Conservation (phyloP, 1,140 invertebrate genomes). For the Homalodisca vitripennis region DNA sequence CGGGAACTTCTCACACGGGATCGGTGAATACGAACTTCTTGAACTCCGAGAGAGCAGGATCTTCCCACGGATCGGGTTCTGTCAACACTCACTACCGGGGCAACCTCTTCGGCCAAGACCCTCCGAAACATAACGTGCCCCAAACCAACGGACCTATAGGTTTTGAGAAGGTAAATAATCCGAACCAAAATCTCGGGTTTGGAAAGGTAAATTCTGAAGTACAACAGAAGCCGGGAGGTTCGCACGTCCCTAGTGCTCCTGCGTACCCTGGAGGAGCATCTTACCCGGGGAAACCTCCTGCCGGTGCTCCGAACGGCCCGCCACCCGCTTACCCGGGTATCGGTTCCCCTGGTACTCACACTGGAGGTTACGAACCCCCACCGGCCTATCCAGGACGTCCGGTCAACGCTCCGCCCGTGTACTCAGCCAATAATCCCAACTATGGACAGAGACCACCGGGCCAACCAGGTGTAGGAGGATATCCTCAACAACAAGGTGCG, state of each 20-base stretch:
- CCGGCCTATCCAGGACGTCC: slow-evolving; percentile 6
- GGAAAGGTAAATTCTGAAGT: slow-evolving; percentile 18
- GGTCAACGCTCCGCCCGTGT: slow-evolving; percentile 7
- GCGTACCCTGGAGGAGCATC: background rate
- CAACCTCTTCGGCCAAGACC: background rate
- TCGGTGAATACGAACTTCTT: background rate
- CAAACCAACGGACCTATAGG: slow-evolving; percentile 12
- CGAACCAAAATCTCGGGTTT: background rate
- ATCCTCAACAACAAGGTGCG: background rate
- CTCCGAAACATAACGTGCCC: slow-evolving; percentile 11
- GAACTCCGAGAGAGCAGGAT: slow-evolving; percentile 2
- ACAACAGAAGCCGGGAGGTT: background rate
- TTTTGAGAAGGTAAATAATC: background rate
- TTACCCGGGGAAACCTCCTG: background rate
- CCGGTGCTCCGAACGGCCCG: slow-evolving; percentile 9
- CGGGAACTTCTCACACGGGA: background rate
- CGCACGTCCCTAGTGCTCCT: background rate
- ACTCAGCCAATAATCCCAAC: slow-evolving; percentile 2
- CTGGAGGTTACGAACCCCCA: slow-evolving; percentile 2
- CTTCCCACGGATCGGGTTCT: background rate
- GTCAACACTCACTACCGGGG: slow-evolving; percentile 11
- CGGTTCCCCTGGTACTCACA: background rate
- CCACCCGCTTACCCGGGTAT: background rate
- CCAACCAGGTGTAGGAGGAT: background rate
- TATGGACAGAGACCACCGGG: background rate